Base-by-base conservation (phyloP, 2,113 vertebrate species). In the Gadus chalcogrammus region DNA sequence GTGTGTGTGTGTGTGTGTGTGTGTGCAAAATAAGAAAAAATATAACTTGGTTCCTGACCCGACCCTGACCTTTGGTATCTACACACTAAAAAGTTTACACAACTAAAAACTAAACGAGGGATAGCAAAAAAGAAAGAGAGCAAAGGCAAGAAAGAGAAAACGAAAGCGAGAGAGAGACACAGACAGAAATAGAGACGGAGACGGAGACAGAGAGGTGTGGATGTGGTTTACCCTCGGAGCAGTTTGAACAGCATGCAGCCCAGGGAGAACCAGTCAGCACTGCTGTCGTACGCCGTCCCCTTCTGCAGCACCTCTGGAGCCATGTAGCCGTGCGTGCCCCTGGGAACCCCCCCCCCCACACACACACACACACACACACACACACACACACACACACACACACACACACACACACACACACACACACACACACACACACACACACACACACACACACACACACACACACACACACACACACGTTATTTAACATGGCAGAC, bases 191-290 rank as follows among this genome's bases (percentile, higher is more conserved):
- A 48, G 42, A 48, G 65, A 65, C 53, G 20, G 61, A 76, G 70
- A 12, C 6, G 64, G 69, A 5, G 65, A 64, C 28, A 61, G 61
- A 56, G 4, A 5, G 35, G 42, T 65, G 55, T 58, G 16, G 24
- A 13, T 60, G 65, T 63, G 22, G 58, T 16, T 96, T 91, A 99
- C 97, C 97, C 97, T 85, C 97, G 85, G 17, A 99, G 94, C 1
- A 99, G 95, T 64, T 99, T 99, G 93, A 99, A 99, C 28, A 99
- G 94, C 97, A 99, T 98, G 85, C 97, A 99, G 70, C 97, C 97
- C 76, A 99, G 84, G 1, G 97, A 99, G 92, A 99, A 99, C 97
- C 97, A 99, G 89, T 99, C 97, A 0, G 97, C 97, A 0, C 97
- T 99, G 95, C 97, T 98, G 88, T 99, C 97, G 0, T 99, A 99